Evolutionary conservation across 2,797 vertebrate genomes (phyloP), one percentile per base, ranked within the genome.

Genomic region (Pantherophis vulpinus): DNA sequence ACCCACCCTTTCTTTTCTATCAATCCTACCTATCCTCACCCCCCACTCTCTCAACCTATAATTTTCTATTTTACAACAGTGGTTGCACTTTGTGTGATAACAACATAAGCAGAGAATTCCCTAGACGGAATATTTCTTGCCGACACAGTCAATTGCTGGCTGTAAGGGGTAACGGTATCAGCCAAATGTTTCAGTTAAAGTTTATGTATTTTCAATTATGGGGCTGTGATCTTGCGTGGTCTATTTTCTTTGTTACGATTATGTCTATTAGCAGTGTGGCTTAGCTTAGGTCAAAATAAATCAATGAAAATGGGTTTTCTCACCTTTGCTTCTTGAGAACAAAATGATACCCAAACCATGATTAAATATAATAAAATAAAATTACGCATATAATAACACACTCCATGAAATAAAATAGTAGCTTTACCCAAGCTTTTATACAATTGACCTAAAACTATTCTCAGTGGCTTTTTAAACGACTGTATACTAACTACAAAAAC

Each of bases 161-260:
- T 96, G 88, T 79, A 91, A 91, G 91, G 58, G 87, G 95, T 4
- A 86, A 61, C 93, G 91, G 42, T 93, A 66, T 90, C 93, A 95
- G 74, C 16, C 60, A 61, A 32, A 86, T n/a, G 6, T 92, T 95
- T 92, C 88, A 51, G 93, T 95, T 90, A 93, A 95, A 95, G 86
- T 6, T 18, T 86, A 86, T 66, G 58, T 74, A 23, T 63, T 93
- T 74, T 27, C 10, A 94, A 55, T 61, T 60, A 83, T 1, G 0
- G 55, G 42, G 32, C 29, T 89, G 23, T 47, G 37, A 47, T 90
- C 7, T 89, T 1, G 90, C 0, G 20, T 66, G 51, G 29, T 23
- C 74, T 51, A 94, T 20, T 86, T 3, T 1, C 20, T 29, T 32
- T 56, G n/a, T 37, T 83, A 83, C 25, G 74, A 83, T 83, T 83